Conservation (phyloP, 2,888 invertebrate species). For the Apotomis betuletana region DNA sequence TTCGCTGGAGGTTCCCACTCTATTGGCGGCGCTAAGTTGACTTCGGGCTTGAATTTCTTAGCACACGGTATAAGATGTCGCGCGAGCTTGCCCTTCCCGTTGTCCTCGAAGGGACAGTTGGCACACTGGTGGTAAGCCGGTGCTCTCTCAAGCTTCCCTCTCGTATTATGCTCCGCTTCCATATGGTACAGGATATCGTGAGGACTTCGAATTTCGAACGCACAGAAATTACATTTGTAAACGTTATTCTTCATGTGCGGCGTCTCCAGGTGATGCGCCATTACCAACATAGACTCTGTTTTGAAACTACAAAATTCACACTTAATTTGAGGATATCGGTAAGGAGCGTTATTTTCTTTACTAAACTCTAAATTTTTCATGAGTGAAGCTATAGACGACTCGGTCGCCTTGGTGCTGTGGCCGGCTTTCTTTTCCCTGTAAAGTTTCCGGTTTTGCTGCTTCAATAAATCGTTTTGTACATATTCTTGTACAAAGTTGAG, state of each 20-base stretch:
- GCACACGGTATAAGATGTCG: conserved; percentile 94
- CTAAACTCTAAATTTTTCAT: conserved; percentile 93
- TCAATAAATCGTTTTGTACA: conserved; percentile 95
- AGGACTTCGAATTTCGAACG: conserved; percentile 91
- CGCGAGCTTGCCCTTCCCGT: conserved; percentile 94
- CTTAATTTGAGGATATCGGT: conserved; percentile 88
- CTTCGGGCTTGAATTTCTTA: conserved; percentile 94
- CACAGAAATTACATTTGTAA: conserved; percentile 93
- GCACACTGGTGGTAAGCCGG: conserved; percentile 95
- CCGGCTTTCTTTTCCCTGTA: conserved; percentile 86
- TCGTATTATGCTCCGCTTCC: conserved; percentile 93
- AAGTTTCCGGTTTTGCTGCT: conserved; percentile 93
- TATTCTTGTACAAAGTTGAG: conserved; percentile 95
- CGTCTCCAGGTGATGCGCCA: conserved; percentile 94
- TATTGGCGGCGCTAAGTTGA: conserved; percentile 92
- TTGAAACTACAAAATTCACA: conserved; percentile 96
- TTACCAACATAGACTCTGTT: conserved; percentile 91
- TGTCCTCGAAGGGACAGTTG: conserved; percentile 97
- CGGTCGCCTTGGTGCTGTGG: conserved; percentile 86
- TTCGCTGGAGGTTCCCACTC: conserved; percentile 98
- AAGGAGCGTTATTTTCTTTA: conserved; percentile 93
- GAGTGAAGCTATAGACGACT: conserved; percentile 91
- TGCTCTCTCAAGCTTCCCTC: conserved; percentile 92
- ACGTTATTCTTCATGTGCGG: conserved; percentile 95
- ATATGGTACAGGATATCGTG: conserved; percentile 95